phyloP scores from a whole-genome alignment of 2,113 vertebrate species.

The Larimichthys crocea region DNA sequence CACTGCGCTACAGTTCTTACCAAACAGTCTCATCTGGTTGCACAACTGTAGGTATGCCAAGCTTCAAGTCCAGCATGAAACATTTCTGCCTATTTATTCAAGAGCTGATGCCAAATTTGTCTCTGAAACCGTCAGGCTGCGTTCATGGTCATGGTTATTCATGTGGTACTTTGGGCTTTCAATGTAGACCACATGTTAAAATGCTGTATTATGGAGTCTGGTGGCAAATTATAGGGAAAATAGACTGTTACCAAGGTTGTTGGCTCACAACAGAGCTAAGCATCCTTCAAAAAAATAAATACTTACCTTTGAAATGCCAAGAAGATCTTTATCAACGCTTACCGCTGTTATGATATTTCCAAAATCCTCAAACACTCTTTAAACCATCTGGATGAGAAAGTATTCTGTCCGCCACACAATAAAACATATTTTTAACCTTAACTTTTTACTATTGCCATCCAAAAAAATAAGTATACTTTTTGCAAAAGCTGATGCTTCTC shows the following conservation, averaged over 20 bases:
- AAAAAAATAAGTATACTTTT: background rate
- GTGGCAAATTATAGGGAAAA: background rate
- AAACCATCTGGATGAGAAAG: background rate
- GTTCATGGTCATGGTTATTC: background rate
- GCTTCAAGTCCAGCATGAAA: background rate
- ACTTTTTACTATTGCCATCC: no score
- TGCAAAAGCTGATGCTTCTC: background rate
- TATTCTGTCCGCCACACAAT: background rate
- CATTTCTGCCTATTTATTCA: background rate
- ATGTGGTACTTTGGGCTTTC: no score
- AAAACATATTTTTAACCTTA: background rate
- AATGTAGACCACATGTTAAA: background rate
- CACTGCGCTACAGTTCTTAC: background rate
- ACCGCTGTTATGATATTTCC: background rate
- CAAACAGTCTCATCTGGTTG: background rate
- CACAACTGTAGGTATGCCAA: background rate
- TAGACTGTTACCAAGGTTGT: background rate
- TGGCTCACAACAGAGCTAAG: background rate
- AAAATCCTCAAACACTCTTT: background rate
- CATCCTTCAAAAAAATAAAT: background rate
- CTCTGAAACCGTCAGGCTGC: background rate
- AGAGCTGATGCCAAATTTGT: no score
- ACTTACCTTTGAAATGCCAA: background rate
- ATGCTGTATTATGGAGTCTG: background rate
- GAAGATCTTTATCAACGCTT: background rate